These are phyloP conservation scores for Protaetia brevitarsis DNA, from an alignment of 1,140 invertebrate species.

Conservation along the genomic window DNA sequence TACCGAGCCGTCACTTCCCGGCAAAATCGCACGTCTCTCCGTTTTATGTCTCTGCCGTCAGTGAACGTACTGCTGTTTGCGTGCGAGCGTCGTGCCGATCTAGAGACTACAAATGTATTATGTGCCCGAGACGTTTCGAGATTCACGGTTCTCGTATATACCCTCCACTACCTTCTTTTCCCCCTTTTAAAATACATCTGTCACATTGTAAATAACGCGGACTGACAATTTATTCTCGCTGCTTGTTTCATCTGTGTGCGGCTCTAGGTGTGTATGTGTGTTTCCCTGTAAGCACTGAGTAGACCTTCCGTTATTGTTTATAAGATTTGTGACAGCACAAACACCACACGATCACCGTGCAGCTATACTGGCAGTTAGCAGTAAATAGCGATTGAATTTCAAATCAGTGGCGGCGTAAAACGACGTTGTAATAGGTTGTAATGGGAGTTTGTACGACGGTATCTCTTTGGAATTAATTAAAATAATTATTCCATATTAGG, in stretches of 20 bases:
- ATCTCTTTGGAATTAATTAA: no score
- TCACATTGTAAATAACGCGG: slow-evolving; percentile 10
- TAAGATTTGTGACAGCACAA: slow-evolving; percentile 16
- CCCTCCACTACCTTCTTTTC: no score
- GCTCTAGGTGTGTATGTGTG: not conserved
- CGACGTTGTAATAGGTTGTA: no score
- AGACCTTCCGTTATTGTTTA: slow-evolving; percentile 12
- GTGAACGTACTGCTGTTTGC: no score
- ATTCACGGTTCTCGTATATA: not conserved
- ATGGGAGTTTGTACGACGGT: no score
- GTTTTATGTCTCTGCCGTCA: no score
- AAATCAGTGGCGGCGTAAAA: not conserved
- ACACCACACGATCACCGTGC: not conserved
- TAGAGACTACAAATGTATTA: not conserved
- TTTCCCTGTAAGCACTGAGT: not conserved
- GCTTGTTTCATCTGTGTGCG: not conserved
- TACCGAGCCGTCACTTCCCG: not conserved
- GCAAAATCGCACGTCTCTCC: not conserved
- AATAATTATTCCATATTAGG: no score
- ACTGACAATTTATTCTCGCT: not conserved
- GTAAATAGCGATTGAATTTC: not conserved
- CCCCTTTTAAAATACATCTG: not conserved
- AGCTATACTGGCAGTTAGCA: not conserved
- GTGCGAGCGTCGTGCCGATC: not conserved
- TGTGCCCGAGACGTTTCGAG: not conserved